A percentile compares a stretch with the other conserved stretches of the same genome.
phyloP scores from a whole-genome alignment of 2,888 invertebrate genomes.

The Metopia argyrocephala region DNA sequence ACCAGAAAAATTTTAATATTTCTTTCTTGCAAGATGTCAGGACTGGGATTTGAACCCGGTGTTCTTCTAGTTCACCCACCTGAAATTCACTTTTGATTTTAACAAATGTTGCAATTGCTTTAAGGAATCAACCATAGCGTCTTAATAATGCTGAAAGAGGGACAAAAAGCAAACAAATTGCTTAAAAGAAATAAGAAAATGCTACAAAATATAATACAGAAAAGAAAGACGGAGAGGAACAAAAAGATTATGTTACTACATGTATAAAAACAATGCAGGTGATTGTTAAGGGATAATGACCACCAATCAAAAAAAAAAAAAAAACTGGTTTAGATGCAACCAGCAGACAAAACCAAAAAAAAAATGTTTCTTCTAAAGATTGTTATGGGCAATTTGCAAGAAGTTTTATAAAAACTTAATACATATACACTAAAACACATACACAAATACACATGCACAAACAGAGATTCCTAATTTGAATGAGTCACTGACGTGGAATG shows the following conservation, averaged over 20 bases:
- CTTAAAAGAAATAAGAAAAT: conserved; percentile 41
- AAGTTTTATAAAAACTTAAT: conserved; percentile 19
- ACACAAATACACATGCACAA: not conserved
- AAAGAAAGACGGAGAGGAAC: conserved; percentile 13
- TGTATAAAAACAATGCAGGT: conserved; percentile 39
- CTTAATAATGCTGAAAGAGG: no score
- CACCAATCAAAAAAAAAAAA: conserved; percentile 51
- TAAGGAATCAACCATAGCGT: not conserved
- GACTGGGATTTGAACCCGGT: no score
- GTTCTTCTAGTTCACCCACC: no score
- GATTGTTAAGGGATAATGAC: conserved; percentile 60
- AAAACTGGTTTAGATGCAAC: conserved; percentile 53
- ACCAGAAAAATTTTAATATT: no score
- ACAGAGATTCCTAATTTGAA: not conserved
- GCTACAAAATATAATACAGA: not conserved
- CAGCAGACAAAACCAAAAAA: not conserved
- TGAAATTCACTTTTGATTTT: no score
- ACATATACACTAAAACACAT: no score
- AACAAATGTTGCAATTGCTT: not conserved
- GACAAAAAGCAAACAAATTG: conserved; percentile 23
- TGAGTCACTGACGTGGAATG: not conserved
- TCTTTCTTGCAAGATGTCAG: no score
- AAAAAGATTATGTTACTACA: conserved; percentile 15
- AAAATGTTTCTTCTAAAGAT: not conserved
- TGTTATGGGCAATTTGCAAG: conserved; percentile 24